phyloP scores from a whole-genome alignment of 1,140 invertebrate species.

The Metaphire vulgaris region DNA sequence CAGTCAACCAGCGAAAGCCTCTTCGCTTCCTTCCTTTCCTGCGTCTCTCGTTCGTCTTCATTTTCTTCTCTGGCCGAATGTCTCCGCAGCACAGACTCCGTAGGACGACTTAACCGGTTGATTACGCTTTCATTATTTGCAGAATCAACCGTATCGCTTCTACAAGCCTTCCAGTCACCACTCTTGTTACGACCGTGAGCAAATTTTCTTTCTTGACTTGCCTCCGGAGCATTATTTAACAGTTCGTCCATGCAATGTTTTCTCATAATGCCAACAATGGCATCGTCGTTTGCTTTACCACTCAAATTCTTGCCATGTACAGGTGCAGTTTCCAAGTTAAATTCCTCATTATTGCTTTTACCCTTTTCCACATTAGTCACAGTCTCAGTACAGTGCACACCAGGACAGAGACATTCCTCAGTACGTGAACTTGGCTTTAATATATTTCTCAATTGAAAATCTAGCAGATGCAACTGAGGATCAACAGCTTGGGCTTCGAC shows the following conservation, averaged over 20 bases:
- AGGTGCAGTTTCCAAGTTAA: neutral
- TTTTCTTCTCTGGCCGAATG: slow-evolving; percentile 6
- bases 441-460: slow-evolving; percentile 36
- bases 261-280: neutral
- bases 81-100: neutral
- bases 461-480: slow-evolving; percentile 35
- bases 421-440: slow-evolving; percentile 32
- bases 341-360: neutral
- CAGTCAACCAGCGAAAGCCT: neutral
- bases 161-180: neutral
- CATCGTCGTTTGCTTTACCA: neutral
- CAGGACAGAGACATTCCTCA: neutral
- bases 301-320: neutral
- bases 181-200: too few species aligned
- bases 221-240: neutral
- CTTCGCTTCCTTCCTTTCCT: slow-evolving; percentile 10
- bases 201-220: neutral
- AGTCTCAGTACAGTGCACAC: neutral
- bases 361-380: neutral
- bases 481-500: slow-evolving; percentile 18
- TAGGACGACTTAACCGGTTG: neutral
- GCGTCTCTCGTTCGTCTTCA: slow-evolving; percentile 1
- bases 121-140: neutral
- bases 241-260: slow-evolving; percentile 7
- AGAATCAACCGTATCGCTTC: neutral